A percentile compares a stretch with the other conserved stretches of the same genome.
Conservation (phyloP, 2,113 vertebrate species). For the Eudyptes chrysolophus region DNA sequence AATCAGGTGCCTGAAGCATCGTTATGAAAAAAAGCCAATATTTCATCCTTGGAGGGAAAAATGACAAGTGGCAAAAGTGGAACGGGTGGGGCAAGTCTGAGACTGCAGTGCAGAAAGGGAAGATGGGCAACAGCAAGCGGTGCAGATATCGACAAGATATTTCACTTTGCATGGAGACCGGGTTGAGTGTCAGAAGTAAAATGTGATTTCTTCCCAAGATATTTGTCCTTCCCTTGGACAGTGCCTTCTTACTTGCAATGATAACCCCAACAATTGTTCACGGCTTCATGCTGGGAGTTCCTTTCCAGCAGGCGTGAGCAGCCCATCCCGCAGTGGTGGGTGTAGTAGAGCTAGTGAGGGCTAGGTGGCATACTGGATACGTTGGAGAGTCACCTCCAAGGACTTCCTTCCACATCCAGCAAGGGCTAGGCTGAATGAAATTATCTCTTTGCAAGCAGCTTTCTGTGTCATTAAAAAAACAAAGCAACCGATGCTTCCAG, state of each 20-base stretch:
- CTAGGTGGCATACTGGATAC: conserved; percentile 82
- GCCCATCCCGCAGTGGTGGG: background rate
- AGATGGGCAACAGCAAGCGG: background rate
- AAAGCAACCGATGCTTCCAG: conserved; percentile 51
- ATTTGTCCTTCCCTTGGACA: background rate
- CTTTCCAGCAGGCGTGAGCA: background rate
- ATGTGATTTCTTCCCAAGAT: background rate
- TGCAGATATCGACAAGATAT: background rate
- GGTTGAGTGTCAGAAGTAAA: background rate
- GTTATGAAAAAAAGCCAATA: background rate
- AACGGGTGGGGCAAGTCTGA: background rate
- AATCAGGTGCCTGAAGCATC: background rate
- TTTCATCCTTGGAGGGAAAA: background rate
- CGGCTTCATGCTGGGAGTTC: background rate
- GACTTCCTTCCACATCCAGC: conserved; percentile 41
- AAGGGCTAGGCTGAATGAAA: conserved; percentile 48
- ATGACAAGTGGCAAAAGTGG: background rate
- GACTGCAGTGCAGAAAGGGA: background rate
- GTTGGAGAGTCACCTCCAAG: conserved; percentile 56
- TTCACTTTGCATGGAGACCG: background rate
- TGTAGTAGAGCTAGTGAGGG: conserved; percentile 68
- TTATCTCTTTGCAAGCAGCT: conserved; percentile 53
- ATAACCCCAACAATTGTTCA: background rate
- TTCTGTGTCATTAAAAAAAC: conserved; percentile 62
- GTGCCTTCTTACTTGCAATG: background rate